Conservation (phyloP, 37 sponge, comb jelly and placozoan species). For the Tethya wilhelma region DNA sequence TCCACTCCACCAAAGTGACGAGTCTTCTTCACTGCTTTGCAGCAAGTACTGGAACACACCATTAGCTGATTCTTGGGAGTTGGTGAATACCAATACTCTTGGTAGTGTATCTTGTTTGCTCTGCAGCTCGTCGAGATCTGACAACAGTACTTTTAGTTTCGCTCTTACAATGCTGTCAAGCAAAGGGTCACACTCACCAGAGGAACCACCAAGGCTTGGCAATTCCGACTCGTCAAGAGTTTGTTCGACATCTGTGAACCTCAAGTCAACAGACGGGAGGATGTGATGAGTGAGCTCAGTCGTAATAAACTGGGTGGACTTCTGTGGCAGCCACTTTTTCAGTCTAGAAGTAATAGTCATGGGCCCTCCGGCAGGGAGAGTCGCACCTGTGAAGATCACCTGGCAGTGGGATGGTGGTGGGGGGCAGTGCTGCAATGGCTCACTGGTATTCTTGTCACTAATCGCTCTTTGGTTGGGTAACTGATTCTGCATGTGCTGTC, state of each 20-base stretch:
- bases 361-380: conserved; percentile 60
- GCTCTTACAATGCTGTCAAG: not conserved
- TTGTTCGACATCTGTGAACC: conserved; percentile 27
- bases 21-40: no score
- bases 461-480: no score
- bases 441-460: no score
- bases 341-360: conserved; percentile 46
- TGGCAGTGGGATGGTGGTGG: no score
- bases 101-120: not conserved
- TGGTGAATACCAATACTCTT: conserved; percentile 56
- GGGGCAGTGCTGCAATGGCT: no score
- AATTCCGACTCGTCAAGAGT: not conserved
- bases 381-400: conserved; percentile 77
- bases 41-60: not conserved
- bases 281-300: conserved; percentile 62
- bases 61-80: conserved; percentile 27
- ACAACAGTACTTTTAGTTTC: conserved; percentile 19
- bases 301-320: conserved; percentile 30
- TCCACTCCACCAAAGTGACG: not conserved
- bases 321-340: conserved; percentile 43
- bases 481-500: not conserved
- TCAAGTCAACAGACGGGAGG: conserved; percentile 19
- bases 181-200: not conserved
- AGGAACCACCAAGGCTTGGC: no score
- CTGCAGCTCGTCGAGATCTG: conserved; percentile 21